Evolutionary conservation across 1,140 invertebrate species (phyloP), one percentile per base, ranked within the genome.

Genomic region (Tachypleus tridentatus): DNA sequence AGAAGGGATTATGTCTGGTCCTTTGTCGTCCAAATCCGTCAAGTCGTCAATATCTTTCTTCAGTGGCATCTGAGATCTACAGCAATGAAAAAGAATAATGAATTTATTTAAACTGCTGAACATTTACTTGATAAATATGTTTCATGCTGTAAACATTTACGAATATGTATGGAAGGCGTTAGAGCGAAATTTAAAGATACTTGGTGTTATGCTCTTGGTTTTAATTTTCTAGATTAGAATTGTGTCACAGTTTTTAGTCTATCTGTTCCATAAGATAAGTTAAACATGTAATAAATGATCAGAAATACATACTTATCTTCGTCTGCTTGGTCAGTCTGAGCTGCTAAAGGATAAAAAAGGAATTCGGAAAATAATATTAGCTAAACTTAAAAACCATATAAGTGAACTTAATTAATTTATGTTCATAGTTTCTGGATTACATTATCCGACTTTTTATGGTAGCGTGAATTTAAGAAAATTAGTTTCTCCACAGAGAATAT

Each of bases 41-140:
- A 62, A 60, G 8, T 70, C 70, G 56, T 71, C 70, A 10, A 69
- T 70, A 29, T 71, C 70, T 63, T 71, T 71, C 8, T 68, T 67
- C n/a, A 70, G 51, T 3, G 63, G 67, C 5, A 68, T 71, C 49
- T 70, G 62, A 49, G 68, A 69, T 64, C 69, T 72, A 49, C n/a
- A 49, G 60, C 49, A 51, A 60, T 61, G 8, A 9, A 9, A 54
- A 54, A 9, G n/a, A n/a, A 54, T 9, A 54, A 54, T n/a, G 53
- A 54, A 54, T 29, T 59, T 59, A 29, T 59, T n/a, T n/a, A 49
- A 56, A 5, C 49, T 62, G 3, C 54, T 9, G 4, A 47, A 62
- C 8, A 9, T 1, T 62, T 62, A n/a, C 5, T 49, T 0, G 6
- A 7, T 49, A 50, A 62, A 54, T 54, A 53, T 54, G 8, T 29